Percentiles rank a stretch among this genome's conserved stretches.
Evolutionary conservation across 2,113 vertebrate genomes (phyloP).

Genomic region (Myiozetetes cayanensis): DNA sequence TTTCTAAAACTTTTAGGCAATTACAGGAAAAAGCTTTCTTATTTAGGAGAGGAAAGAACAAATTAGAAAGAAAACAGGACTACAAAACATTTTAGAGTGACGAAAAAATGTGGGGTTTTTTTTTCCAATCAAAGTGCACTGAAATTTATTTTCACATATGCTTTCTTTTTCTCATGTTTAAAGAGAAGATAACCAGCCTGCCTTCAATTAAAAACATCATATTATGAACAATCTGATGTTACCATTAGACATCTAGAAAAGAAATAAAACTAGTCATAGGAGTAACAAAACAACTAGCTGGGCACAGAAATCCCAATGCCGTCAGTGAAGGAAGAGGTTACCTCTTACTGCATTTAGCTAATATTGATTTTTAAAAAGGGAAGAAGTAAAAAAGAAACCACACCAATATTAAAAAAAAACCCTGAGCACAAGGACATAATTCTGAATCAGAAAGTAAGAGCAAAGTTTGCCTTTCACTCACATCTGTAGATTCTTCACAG

Average conservation of each 20-base stretch:
- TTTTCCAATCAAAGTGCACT: neutral
- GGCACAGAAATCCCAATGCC: neutral
- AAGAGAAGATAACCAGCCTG: neutral
- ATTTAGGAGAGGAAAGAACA: neutral
- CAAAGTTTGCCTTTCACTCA: neutral
- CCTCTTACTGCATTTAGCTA: neutral
- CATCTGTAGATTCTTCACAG: neutral
- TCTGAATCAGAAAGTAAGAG: neutral
- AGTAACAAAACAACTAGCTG: neutral
- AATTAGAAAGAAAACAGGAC: neutral
- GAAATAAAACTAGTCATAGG: neutral
- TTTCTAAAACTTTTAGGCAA: neutral
- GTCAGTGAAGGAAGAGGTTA: neutral
- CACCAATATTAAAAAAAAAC: neutral
- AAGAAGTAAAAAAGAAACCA: neutral
- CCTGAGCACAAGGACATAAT: neutral
- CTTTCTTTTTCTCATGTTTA: neutral
- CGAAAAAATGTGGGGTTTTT: neutral
- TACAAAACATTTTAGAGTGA: neutral
- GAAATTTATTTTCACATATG: neutral
- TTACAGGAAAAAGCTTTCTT: neutral
- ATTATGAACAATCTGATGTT: neutral
- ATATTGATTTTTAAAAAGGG: neutral
- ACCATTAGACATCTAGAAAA: neutral
- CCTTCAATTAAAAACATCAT: neutral